A percentile compares a stretch with the other conserved stretches of the same genome.
Evolutionary conservation across 2,797 vertebrate genomes (phyloP).

Genomic region (Glossophaga mutica): DNA sequence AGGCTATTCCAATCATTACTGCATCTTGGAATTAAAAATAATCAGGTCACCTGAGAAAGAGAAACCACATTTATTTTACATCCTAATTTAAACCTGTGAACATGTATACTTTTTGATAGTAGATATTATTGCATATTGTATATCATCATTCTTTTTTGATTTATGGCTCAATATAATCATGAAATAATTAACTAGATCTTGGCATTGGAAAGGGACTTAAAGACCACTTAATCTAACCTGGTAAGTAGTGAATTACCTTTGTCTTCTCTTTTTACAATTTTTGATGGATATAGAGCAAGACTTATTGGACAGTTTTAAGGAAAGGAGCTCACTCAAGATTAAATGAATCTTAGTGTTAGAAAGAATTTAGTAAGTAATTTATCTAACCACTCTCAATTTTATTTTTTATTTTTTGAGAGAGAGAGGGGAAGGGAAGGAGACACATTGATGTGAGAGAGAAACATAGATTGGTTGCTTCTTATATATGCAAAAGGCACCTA

Average conservation of each 20-base stretch:
- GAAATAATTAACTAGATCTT: slow-evolving; percentile 31
- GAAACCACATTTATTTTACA: background rate
- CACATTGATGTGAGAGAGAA: background rate
- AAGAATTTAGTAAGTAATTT: slow-evolving; percentile 25
- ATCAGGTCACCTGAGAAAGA: background rate
- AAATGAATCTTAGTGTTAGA: slow-evolving; percentile 24
- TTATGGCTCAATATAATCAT: background rate
- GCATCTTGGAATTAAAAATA: background rate
- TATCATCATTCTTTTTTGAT: background rate
- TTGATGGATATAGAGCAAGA: background rate
- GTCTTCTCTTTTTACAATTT: background rate
- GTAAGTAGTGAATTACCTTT: background rate
- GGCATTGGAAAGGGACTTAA: background rate
- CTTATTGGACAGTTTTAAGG: slow-evolving; percentile 28
- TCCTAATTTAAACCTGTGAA: background rate
- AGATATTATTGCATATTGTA: slow-evolving; percentile 13
- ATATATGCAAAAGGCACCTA: background rate
- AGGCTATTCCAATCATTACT: background rate
- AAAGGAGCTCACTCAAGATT: slow-evolving; percentile 10
- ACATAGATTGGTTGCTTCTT: background rate
- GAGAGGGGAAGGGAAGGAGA: background rate
- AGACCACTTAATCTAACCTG: background rate
- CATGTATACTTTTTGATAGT: background rate
- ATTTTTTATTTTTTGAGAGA: background rate
- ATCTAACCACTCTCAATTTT: slow-evolving; percentile 7